Percentiles rank a stretch among this genome's conserved stretches.
phyloP scores from a whole-genome alignment of 2,888 invertebrate species.

The Lysandra bellargus region DNA sequence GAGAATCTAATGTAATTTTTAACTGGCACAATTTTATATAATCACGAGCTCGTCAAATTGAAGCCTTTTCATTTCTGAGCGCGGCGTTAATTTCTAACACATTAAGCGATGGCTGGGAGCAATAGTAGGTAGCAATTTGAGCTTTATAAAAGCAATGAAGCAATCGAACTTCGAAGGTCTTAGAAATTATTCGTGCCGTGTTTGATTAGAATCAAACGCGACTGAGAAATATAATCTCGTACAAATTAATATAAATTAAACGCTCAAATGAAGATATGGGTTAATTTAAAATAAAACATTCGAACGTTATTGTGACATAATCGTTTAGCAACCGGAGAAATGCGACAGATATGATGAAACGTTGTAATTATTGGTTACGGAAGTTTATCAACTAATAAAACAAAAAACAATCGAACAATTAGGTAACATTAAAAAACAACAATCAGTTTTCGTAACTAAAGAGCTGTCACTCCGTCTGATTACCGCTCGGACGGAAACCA shows the following conservation, averaged over 20 bases:
- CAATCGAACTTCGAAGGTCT: neutral
- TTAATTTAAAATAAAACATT: slow-evolving; percentile 1
- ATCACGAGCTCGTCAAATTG: slow-evolving; percentile 25
- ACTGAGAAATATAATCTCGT: neutral
- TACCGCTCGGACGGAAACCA: slow-evolving; percentile 38
- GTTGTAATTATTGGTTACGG: slow-evolving; percentile 18
- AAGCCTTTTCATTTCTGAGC: slow-evolving; percentile 18
- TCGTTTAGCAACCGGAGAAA: slow-evolving; percentile 21
- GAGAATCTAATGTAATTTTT: slow-evolving; percentile 39
- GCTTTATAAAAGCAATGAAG: neutral
- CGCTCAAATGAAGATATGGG: slow-evolving; percentile 7
- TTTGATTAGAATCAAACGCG: neutral
- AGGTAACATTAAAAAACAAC: slow-evolving; percentile 38
- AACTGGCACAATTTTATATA: slow-evolving; percentile 30
- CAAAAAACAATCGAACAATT: slow-evolving; percentile 31
- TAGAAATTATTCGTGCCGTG: neutral
- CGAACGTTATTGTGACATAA: slow-evolving; percentile 5
- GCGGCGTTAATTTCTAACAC: slow-evolving; percentile 20
- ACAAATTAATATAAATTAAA: neutral
- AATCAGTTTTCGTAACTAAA: slow-evolving; percentile 38
- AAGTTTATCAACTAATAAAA: slow-evolving; percentile 28
- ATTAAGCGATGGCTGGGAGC: neutral
- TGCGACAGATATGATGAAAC: slow-evolving; percentile 20
- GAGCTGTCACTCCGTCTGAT: slow-evolving; percentile 38
- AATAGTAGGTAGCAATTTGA: neutral